Conservation (phyloP, 2,113 vertebrate species). For the Dipodomys merriami region DNA sequence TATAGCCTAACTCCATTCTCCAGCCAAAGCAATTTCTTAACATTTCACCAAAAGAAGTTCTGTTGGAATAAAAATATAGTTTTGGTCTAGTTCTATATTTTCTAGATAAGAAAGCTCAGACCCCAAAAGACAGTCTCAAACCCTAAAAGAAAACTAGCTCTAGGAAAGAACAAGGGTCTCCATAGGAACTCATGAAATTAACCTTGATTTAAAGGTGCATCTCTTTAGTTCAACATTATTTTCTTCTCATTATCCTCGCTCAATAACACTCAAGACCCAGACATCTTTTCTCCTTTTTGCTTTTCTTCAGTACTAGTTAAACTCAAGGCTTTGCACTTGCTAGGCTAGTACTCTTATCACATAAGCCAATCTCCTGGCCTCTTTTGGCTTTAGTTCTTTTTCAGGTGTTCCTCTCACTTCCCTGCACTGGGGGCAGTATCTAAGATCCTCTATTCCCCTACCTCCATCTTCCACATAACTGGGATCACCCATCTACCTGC, state of each 20-base stretch:
- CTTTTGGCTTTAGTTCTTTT: too few species aligned
- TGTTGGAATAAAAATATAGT: constrained; percentile 26
- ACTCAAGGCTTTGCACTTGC: too few species aligned
- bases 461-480: too few species aligned
- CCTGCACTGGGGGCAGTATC: too few species aligned
- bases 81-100: constrained; percentile 55
- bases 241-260: neutral
- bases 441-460: too few species aligned
- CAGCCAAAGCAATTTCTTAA: constrained; percentile 12
- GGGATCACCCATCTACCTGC: neutral
- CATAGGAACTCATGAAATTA: neutral
- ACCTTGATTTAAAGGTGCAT: neutral
- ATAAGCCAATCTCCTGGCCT: too few species aligned
- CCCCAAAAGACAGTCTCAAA: constrained; percentile 1
- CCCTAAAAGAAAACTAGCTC: neutral
- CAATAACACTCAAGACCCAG: neutral
- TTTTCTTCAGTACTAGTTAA: neutral
- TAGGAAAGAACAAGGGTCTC: neutral
- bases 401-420: too few species aligned
- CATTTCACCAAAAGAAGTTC: constrained; percentile 17
- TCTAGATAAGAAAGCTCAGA: constrained; percentile 41
- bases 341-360: too few species aligned
- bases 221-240: neutral
- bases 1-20: neutral
- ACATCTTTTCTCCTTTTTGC: neutral